A percentile compares a stretch with the other conserved stretches of the same genome.
phyloP scores from a whole-genome alignment of 92 coral and sea anemone species.

The Bergia sp. region DNA sequence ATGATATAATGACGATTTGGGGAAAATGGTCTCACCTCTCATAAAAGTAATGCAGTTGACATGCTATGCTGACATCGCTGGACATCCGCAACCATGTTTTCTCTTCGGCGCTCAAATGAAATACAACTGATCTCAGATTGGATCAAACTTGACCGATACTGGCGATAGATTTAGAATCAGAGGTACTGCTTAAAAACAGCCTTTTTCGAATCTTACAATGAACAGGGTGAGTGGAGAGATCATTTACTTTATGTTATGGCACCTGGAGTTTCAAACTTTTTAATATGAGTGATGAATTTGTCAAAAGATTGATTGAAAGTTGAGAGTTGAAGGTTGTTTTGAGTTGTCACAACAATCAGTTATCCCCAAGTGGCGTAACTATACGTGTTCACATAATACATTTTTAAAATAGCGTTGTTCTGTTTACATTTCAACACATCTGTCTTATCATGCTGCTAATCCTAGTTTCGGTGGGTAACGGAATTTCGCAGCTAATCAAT shows the following conservation, averaged over 20 bases:
- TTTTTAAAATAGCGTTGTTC: background rate
- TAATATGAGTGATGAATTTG: background rate
- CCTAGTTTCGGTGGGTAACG: no score
- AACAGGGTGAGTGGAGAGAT: slow-evolving; percentile 8
- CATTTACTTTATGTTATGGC: background rate
- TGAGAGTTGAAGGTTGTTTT: background rate
- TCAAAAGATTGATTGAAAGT: background rate
- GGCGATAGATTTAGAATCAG: background rate
- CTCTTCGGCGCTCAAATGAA: background rate
- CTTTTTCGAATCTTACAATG: background rate
- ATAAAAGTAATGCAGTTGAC: background rate
- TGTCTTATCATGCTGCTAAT: no score
- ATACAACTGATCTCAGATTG: background rate
- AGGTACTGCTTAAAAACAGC: background rate
- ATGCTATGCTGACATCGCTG: background rate
- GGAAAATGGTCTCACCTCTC: background rate
- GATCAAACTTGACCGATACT: background rate
- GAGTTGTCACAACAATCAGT: background rate
- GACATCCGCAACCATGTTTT: background rate
- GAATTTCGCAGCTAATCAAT: no score
- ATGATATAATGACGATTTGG: background rate
- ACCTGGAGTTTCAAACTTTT: background rate
- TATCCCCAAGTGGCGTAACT: background rate
- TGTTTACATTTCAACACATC: background rate
- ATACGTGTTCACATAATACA: background rate